Evolutionary conservation across 2,113 vertebrate species (phyloP).

Genomic region (Rhabdomys dilectus): DNA sequence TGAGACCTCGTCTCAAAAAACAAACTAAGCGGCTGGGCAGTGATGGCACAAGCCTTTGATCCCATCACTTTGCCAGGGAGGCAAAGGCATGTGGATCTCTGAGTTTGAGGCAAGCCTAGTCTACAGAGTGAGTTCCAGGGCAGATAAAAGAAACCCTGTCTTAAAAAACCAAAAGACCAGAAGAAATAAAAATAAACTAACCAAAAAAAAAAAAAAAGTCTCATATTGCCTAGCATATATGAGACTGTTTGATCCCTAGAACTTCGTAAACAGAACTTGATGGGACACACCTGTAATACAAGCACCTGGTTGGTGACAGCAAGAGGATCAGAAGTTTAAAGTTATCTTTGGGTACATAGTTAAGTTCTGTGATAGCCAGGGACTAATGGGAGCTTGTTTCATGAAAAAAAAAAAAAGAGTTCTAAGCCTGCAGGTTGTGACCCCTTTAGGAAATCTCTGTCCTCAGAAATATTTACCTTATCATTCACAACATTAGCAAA

Average conservation of each 20-base stretch:
- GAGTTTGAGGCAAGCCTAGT: neutral
- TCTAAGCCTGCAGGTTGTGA: neutral
- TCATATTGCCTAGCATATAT: neutral
- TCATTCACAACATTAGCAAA: neutral
- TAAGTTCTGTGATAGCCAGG: neutral
- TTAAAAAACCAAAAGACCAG: neutral
- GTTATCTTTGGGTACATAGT: neutral
- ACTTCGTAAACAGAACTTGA: neutral
- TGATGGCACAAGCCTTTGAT: neutral
- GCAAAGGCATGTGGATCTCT: neutral
- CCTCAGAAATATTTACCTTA: neutral
- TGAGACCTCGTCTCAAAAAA: neutral
- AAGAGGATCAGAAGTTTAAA: neutral
- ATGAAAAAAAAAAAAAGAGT: neutral
- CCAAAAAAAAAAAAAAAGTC: neutral
- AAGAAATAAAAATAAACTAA: neutral
- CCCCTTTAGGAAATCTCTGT: neutral
- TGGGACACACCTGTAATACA: neutral
- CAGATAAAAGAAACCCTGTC: neutral
- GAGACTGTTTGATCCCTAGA: neutral
- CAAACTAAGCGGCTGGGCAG: neutral
- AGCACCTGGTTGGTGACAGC: neutral
- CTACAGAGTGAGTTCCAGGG: neutral
- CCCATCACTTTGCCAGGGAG: neutral
- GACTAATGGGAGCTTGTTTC: too few species aligned